These are phyloP conservation scores for Steinernema hermaphroditum DNA, from an alignment of 2,888 invertebrate species.

Conservation along the genomic window DNA sequence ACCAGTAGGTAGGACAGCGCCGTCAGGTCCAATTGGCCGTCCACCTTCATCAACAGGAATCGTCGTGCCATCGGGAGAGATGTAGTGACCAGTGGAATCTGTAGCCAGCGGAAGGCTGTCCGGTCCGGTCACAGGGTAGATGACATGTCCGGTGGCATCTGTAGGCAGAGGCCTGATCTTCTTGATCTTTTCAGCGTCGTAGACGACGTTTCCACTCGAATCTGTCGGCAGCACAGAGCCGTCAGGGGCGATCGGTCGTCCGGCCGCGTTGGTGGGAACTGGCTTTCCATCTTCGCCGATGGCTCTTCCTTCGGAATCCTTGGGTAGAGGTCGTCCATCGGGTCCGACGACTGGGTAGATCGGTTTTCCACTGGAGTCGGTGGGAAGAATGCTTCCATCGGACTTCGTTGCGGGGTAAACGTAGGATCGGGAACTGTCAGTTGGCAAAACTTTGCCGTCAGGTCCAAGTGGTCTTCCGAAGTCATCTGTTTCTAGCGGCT, in stretches of 20 bases:
- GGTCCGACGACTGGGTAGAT: constrained; percentile 36
- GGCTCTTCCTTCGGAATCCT: constrained; percentile 39
- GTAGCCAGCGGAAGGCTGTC: constrained; percentile 14
- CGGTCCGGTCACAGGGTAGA: constrained; percentile 33
- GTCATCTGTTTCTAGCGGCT: neutral
- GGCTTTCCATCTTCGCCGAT: constrained; percentile 12
- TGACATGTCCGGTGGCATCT: constrained; percentile 39
- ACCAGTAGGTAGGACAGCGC: constrained; percentile 37
- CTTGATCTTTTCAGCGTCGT: constrained; percentile 35
- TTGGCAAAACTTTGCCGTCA: neutral
- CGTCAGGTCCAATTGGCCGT: constrained; percentile 32
- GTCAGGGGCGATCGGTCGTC: constrained; percentile 10
- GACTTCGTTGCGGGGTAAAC: constrained; percentile 16
- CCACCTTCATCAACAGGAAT: neutral
- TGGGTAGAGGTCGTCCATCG: constrained; percentile 34
- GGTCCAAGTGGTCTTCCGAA: neutral
- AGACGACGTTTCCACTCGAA: constrained; percentile 37
- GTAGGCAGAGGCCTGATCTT: constrained; percentile 31
- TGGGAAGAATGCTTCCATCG: neutral
- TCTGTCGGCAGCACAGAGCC: constrained; percentile 17
- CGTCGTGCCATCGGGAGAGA: neutral
- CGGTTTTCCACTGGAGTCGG: constrained; percentile 39
- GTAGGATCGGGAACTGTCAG: neutral
- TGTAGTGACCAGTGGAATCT: neutral
- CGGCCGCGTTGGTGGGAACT: constrained; percentile 1